Evolutionary conservation across 1,140 invertebrate species (phyloP), one percentile per base, ranked within the genome.

Genomic region (Drosophila insularis): DNA sequence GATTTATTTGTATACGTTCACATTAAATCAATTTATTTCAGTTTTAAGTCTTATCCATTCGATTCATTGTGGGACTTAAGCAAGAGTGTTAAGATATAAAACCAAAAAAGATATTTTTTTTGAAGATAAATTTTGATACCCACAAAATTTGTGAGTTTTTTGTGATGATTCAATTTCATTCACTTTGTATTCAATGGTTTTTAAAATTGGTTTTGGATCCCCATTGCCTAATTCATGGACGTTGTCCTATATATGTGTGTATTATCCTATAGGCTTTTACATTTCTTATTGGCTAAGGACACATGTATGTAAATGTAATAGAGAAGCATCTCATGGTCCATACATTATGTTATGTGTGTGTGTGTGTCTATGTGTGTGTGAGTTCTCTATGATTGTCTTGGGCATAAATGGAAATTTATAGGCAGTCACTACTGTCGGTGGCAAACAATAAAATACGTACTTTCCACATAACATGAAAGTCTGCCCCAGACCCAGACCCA

Each of bases 351-450:
- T 46, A 19, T 27, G 7, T 13, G 17, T 13, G 23, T 21, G 2
- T 14, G 37, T 43, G 32, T 40, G 17, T 64, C 21, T 60, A n/a
- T 60, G 55, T 61, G 63, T 46, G 43, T 46, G 66, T 50, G 59
- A 63, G 35, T 74, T 67, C 46, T 72, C 81, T 72, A 85, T 86
- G 82, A 86, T 86, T 87, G 82, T 87, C 82, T 77, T 79, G 79
- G 82, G 82, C 82, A 87, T 82, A 87, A 87, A 87, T 87, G 79
- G 71, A 80, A 87, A 87, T 87, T 87, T 87, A 87, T 87, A 74
- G 82, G 66, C 79, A 68, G 68, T 59, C 50, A 43, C 68, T 73
- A 69, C 32, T 63, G 63, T 59, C 72, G 61, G 40, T 46, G 50
- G 40, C 68, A 50, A 27, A 63, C 21, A 60, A 68, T 62, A 17